phyloP scores from a whole-genome alignment of 2,797 vertebrate genomes.

The Dryobates pubescens region DNA sequence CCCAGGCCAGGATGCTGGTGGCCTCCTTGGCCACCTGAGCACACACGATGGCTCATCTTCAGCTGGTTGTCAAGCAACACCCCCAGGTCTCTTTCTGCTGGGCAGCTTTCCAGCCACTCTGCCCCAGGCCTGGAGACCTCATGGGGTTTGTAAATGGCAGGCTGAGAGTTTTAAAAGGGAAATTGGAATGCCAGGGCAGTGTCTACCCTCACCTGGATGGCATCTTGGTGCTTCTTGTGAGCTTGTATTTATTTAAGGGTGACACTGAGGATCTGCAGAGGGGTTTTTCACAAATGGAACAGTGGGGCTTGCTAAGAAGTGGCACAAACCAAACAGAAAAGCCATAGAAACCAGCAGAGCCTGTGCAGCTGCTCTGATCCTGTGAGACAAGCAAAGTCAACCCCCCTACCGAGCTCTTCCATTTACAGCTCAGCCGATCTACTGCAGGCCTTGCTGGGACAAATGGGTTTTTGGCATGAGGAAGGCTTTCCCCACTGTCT shows the following conservation, averaged over 20 bases:
- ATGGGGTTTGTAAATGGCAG: neutral
- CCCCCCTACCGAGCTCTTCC: neutral
- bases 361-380: neutral
- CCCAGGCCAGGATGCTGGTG: too few species aligned
- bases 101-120: too few species aligned
- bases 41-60: too few species aligned
- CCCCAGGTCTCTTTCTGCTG: too few species aligned
- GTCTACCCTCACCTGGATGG: neutral
- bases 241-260: neutral
- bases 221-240: neutral
- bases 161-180: neutral
- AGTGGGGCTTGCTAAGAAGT: neutral
- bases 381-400: rapidly evolving
- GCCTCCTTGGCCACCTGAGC: too few species aligned
- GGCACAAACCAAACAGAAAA: neutral
- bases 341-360: rapidly evolving
- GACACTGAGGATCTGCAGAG: neutral
- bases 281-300: neutral
- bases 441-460: neutral
- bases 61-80: too few species aligned
- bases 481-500: neutral
- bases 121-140: too few species aligned
- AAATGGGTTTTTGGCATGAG: neutral
- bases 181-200: neutral
- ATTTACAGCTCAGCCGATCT: neutral